Evolutionary conservation across 2,888 invertebrate species (phyloP), one percentile per base, ranked within the genome.

Genomic region (Lordiphosa andalusiaca): DNA sequence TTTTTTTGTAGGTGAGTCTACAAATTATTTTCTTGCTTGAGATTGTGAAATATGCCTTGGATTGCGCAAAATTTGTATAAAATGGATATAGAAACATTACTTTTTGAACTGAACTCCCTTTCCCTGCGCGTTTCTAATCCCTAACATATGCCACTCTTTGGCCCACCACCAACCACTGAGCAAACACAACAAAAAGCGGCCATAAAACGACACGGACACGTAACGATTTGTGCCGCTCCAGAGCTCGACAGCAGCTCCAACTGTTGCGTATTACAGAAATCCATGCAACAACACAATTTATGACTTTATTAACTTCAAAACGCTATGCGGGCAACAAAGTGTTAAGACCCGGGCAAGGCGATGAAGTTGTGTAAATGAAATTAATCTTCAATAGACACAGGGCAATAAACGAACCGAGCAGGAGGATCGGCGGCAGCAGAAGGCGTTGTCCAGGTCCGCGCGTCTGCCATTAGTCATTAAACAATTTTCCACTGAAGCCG

Each of bases 301-400:
- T 77, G 77, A 56, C 77, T 77, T 77, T 77, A 77, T 77, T 83
- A 77, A 77, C 77, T 83, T 54, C 69, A 80, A 82, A 78, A 82
- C 80, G 77, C 76, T 82, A 80, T 78, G 21, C 64, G 50, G 51
- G 51, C 59, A 53, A 59, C 55, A 21, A 21, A 16, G 23, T 19
- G 50, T 33, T 25, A 33, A 57, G 47, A 33, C 55, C 71, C 69
- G 42, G 73, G 59, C 76, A 67, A 80, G 77, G 83, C 77, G 77
- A 77, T 77, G 77, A 77, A 77, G 77, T 83, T 83, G 77, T 77
- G 83, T 77, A 83, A 80, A 82, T 83, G 81, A 84, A 81, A 81
- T 81, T 81, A 84, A 81, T 81, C 81, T 81, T 84, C 69, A 73
- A 81, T 81, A 84, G 81, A 84, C 81, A 81, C 76, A 69, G 81